These are phyloP conservation scores for Cataglyphis livida DNA, from an alignment of 2,888 invertebrate genomes.

Conservation along the genomic window DNA sequence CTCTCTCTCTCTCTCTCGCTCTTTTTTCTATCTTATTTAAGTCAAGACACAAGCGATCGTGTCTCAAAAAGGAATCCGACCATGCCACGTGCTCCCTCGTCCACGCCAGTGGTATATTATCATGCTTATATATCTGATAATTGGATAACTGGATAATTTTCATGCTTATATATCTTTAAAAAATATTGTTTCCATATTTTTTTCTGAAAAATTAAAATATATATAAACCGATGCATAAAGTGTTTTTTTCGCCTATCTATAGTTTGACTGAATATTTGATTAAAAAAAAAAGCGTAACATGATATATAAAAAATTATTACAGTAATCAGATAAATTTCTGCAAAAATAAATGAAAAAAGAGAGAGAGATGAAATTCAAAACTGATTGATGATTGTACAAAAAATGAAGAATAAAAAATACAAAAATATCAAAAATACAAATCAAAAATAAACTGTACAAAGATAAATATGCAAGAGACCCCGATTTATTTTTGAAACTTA, in stretches of 20 bases:
- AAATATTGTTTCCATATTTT: neutral
- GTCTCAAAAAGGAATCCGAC: neutral
- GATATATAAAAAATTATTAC: neutral
- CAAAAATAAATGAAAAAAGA: neutral
- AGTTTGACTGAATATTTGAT: neutral
- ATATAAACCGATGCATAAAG: neutral
- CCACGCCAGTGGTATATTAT: neutral
- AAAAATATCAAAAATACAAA: neutral
- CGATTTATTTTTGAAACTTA: neutral
- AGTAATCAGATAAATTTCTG: neutral
- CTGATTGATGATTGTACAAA: neutral
- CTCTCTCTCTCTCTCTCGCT: too few relatives aligned
- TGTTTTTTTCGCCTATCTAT: neutral
- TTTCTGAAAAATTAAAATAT: neutral
- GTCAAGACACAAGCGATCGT: neutral
- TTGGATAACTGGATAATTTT: neutral
- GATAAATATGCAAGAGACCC: neutral
- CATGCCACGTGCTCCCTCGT: neutral
- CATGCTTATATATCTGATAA: neutral
- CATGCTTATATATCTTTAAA: neutral
- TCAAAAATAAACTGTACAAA: neutral
- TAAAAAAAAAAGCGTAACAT: neutral
- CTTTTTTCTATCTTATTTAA: neutral
- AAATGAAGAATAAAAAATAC: neutral
- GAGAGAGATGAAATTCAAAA: too few relatives aligned